phyloP scores from a whole-genome alignment of 23 tunicate species.

The Styela clava region DNA sequence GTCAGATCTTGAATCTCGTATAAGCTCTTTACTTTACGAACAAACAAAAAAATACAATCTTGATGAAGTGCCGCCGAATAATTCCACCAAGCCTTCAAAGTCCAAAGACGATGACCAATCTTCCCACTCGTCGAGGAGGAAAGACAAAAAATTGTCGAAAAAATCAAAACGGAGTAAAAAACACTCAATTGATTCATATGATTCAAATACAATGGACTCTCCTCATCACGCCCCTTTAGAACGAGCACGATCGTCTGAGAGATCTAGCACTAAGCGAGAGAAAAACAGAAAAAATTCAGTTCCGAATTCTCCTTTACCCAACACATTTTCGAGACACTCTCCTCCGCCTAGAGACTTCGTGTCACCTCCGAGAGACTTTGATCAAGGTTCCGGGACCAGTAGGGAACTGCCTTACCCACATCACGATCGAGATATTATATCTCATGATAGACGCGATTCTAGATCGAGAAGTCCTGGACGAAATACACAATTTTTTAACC shows the following conservation, averaged over 20 bases:
- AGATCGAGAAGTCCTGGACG: not conserved
- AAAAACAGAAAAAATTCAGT: not conserved
- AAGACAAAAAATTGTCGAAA: not conserved
- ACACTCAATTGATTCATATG: not conserved
- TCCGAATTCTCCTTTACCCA: not conserved
- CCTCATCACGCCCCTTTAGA: not conserved
- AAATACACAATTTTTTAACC: not conserved
- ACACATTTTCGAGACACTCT: not conserved
- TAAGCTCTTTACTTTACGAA: constrained; percentile 33
- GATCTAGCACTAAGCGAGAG: not conserved
- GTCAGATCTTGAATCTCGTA: constrained; percentile 46
- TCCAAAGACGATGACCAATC: not conserved
- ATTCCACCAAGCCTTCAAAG: not conserved
- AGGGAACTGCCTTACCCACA: not conserved
- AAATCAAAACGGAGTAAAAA: not conserved
- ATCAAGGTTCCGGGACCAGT: not conserved
- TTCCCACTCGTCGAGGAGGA: not conserved
- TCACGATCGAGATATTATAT: not conserved
- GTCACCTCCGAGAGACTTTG: not conserved
- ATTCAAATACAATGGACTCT: not conserved
- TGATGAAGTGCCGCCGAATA: not conserved
- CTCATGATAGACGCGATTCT: not conserved
- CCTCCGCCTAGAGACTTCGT: not conserved
- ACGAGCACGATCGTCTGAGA: not conserved
- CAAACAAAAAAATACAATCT: constrained; percentile 51